phyloP scores from a whole-genome alignment of 2,888 invertebrate genomes.

The Sussaba pulchella region DNA sequence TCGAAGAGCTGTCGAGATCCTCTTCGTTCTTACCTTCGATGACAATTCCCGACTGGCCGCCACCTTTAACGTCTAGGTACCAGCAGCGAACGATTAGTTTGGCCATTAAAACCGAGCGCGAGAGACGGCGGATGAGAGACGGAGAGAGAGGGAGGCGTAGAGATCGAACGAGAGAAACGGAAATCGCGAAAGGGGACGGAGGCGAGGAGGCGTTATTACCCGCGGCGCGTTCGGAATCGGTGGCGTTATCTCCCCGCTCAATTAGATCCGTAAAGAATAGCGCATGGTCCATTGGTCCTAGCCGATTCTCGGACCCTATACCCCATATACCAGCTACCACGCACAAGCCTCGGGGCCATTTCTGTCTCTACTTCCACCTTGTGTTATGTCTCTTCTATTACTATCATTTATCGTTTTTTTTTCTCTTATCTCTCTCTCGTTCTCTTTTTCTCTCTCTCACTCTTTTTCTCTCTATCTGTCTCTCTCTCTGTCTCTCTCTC shows the following conservation, averaged over 20 bases:
- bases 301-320: constrained; percentile 56
- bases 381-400: constrained; percentile 59
- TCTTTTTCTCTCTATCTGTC: too few species aligned
- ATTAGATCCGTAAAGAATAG: constrained; percentile 83
- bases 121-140: constrained; percentile 17
- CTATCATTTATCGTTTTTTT: constrained; percentile 47
- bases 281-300: constrained; percentile 79
- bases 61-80: constrained; percentile 72
- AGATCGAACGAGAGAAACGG: constrained; percentile 16
- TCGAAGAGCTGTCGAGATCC: neutral
- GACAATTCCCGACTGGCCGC: constrained; percentile 24
- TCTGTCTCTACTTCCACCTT: constrained; percentile 39
- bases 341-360: constrained; percentile 43
- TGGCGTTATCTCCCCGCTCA: constrained; percentile 82
- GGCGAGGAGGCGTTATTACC: constrained; percentile 78
- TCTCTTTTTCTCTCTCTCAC: too few species aligned
- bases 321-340: constrained; percentile 1
- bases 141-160: neutral
- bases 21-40: constrained; percentile 9
- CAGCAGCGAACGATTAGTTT: constrained; percentile 81
- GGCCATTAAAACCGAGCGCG: constrained; percentile 76
- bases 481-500: too few species aligned
- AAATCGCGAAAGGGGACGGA: constrained; percentile 64
- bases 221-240: constrained; percentile 74
- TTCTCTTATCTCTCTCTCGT: too few species aligned